phyloP scores from a whole-genome alignment of 2,797 vertebrate species.

The Monodelphis domestica region DNA sequence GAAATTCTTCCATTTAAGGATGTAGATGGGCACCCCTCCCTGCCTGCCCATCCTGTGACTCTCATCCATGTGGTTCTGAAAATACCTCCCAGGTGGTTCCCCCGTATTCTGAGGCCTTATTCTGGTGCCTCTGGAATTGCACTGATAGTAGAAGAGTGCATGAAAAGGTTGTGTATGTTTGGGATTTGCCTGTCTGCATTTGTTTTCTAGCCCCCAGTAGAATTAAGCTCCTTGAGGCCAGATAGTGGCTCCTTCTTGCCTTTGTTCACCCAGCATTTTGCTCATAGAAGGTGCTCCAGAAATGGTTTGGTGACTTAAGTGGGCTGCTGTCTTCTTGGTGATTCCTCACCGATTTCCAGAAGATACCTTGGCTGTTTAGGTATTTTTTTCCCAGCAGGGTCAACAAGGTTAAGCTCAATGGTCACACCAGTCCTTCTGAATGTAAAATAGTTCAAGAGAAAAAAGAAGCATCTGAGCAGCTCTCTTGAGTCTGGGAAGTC shows the following conservation, averaged over 20 bases:
- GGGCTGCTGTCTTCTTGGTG: background rate
- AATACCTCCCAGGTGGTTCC: background rate
- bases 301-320: background rate
- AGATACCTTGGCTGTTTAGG: background rate
- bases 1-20: background rate
- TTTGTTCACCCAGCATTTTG: background rate
- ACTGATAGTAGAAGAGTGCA: background rate
- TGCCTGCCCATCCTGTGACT: background rate
- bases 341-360: too few species aligned
- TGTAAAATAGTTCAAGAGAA: background rate
- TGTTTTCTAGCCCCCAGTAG: background rate
- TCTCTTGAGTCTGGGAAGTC: background rate
- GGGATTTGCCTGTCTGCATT: background rate
- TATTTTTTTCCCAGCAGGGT: background rate
- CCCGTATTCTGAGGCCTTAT: background rate
- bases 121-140: background rate
- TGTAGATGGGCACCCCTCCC: background rate
- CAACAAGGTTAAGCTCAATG: background rate
- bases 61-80: background rate
- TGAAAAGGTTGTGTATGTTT: background rate
- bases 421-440: background rate
- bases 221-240: background rate
- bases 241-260: background rate
- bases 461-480: background rate
- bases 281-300: background rate